These are phyloP conservation scores for Iselma pallidipennis DNA, from an alignment of 2,888 invertebrate genomes.

Conservation along the genomic window DNA sequence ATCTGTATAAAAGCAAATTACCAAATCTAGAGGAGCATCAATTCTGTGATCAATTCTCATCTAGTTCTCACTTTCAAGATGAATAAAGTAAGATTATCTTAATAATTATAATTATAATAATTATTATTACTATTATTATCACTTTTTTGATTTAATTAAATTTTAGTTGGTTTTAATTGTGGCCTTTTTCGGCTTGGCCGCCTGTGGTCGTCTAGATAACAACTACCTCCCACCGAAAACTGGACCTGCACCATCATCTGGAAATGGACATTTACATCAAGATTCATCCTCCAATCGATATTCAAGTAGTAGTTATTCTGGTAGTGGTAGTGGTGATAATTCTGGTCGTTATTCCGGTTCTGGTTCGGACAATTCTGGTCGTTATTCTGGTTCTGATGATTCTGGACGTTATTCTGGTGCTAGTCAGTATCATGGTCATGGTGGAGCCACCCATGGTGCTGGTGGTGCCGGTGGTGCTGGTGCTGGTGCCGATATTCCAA, in stretches of 20 bases:
- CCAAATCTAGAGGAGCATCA: slow-evolving; percentile 31
- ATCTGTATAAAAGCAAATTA: slow-evolving; percentile 32
- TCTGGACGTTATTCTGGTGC: slow-evolving; percentile 2
- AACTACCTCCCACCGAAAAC: slow-evolving; percentile 36
- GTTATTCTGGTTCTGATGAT: slow-evolving; percentile 27
- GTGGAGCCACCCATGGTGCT: slow-evolving; percentile 24
- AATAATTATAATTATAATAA: background rate
- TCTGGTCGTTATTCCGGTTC: slow-evolving; percentile 23
- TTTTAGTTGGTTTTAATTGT: slow-evolving; percentile 37
- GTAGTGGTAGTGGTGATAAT: too few species aligned
- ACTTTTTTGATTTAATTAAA: slow-evolving; percentile 9
- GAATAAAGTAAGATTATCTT: slow-evolving; percentile 34
- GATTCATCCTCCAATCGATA: slow-evolving; percentile 21
- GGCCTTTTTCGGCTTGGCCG: slow-evolving; percentile 39
- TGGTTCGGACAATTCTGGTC: slow-evolving; percentile 22
- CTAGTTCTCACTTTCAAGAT: slow-evolving; percentile 30
- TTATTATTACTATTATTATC: slow-evolving; percentile 6
- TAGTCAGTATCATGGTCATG: slow-evolving; percentile 13
- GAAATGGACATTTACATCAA: slow-evolving; percentile 17
- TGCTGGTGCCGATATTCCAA: slow-evolving; percentile 39
- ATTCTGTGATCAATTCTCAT: slow-evolving; percentile 22
- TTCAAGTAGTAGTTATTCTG: too few species aligned
- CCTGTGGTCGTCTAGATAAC: slow-evolving; percentile 42
- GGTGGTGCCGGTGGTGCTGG: slow-evolving; percentile 15
- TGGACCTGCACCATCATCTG: slow-evolving; percentile 24